phyloP scores from a whole-genome alignment of 2,888 invertebrate genomes.

The Aphrophora alni region DNA sequence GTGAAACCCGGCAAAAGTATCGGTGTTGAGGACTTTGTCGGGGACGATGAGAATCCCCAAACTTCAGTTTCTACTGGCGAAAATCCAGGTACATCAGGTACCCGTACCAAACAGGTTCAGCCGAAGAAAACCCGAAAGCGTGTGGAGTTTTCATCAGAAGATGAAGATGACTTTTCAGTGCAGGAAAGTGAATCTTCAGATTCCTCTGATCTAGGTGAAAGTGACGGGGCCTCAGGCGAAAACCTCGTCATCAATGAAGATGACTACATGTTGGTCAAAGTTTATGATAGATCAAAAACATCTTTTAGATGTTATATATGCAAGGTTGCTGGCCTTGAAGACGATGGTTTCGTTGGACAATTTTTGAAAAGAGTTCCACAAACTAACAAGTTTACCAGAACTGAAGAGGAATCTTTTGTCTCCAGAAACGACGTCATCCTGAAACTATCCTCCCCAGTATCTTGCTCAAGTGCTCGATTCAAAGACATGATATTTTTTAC shows the following conservation, averaged over 20 bases:
- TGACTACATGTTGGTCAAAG: constrained; percentile 33
- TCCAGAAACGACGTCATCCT: constrained; percentile 27
- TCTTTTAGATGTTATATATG: constrained; percentile 28
- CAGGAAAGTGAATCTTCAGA: constrained; percentile 34
- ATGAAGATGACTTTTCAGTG: constrained; percentile 34
- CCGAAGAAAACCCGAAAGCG: constrained; percentile 31
- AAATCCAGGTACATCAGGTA: constrained; percentile 30
- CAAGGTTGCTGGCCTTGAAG: constrained; percentile 26
- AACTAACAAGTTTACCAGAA: constrained; percentile 32
- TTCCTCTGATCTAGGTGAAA: constrained; percentile 29
- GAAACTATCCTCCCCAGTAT: constrained; percentile 36
- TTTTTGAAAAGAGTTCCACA: constrained; percentile 32
- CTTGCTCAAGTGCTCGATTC: constrained; percentile 37
- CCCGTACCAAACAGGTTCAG: constrained; percentile 18
- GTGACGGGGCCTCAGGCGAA: constrained; percentile 28
- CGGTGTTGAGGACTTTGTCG: constrained; percentile 27
- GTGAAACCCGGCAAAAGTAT: constrained; percentile 35
- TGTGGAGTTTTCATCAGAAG: constrained; percentile 32
- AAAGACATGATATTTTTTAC: constrained; percentile 39
- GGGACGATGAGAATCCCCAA: constrained; percentile 32
- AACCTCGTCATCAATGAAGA: constrained; percentile 35
- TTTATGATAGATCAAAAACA: constrained; percentile 24
- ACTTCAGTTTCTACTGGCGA: constrained; percentile 33
- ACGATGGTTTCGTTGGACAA: constrained; percentile 33
- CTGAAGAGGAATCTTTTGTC: constrained; percentile 32